A percentile compares a stretch with the other conserved stretches of the same genome.
These are phyloP conservation scores for Artemia sinica DNA, from an alignment of 2,888 invertebrate species.

Conservation along the genomic window DNA sequence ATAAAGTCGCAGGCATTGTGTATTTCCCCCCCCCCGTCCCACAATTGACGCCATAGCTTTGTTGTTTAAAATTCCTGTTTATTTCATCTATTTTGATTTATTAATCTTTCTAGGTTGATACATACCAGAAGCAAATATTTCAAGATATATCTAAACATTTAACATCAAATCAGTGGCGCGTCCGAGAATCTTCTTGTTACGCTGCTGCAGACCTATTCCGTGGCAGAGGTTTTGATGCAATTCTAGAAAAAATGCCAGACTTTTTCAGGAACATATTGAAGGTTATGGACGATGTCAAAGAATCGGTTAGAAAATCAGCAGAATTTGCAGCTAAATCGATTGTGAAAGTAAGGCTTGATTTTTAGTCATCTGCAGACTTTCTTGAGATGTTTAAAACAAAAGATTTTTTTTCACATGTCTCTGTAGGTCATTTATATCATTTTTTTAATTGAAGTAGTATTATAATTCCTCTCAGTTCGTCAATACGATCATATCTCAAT, in stretches of 20 bases:
- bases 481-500: too few species aligned
- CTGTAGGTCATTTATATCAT: too few species aligned
- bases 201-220: conserved; percentile 68
- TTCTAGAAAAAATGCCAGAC: conserved; percentile 35
- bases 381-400: conserved; percentile 10
- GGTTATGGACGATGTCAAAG: conserved; percentile 88
- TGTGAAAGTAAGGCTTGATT: conserved; percentile 43
- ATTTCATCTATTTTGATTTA: conserved; percentile 16
- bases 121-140: conserved; percentile 60
- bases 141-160: conserved; percentile 61
- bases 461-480: too few species aligned
- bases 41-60: too few species aligned
- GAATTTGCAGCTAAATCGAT: conserved; percentile 49
- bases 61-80: too few species aligned
- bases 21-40: too few species aligned
- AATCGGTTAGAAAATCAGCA: conserved; percentile 58
- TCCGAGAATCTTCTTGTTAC: conserved; percentile 73
- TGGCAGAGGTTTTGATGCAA: conserved; percentile 35
- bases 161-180: conserved; percentile 68
- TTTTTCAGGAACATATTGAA: conserved; percentile 68
- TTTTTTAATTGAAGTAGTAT: too few species aligned
- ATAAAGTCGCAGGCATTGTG: too few species aligned
- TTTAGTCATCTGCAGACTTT: conserved; percentile 18
- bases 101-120: conserved; percentile 45
- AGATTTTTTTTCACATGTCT: too few species aligned